Conservation (phyloP, 1,140 invertebrate genomes). For the Rhynchophorus ferrugineus region DNA sequence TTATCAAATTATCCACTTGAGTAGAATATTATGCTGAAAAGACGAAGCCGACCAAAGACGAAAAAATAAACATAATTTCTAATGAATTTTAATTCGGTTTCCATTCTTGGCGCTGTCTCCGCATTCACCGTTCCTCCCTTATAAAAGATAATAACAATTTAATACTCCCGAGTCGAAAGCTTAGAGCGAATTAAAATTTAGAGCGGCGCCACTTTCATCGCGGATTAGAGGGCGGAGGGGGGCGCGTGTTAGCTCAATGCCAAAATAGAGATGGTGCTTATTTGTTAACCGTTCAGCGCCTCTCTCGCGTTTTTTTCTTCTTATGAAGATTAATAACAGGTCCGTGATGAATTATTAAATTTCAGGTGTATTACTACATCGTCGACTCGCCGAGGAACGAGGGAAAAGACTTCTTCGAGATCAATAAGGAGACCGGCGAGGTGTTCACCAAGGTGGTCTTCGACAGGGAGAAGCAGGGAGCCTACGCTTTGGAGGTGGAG, state of each 20-base stretch:
- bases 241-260: no score
- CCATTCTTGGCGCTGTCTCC: slow-evolving; percentile 2
- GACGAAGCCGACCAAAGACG: no score
- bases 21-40: no score
- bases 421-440: slow-evolving; percentile 87
- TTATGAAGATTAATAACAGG: no score
- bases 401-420: slow-evolving; percentile 90
- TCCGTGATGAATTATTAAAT: slow-evolving; percentile 9
- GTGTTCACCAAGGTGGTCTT: slow-evolving; percentile 91
- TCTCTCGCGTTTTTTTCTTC: no score
- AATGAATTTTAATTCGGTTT: slow-evolving; percentile 16
- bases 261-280: no score
- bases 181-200: slow-evolving; percentile 17
- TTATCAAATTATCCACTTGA: no score
- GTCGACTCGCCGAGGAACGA: slow-evolving; percentile 83
- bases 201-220: not conserved
- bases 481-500: slow-evolving; percentile 89
- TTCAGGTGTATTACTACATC: slow-evolving; percentile 81
- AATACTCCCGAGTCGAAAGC: slow-evolving; percentile 6
- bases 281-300: no score
- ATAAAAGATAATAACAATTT: slow-evolving; percentile 12
- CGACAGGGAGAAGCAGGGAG: slow-evolving; percentile 89
- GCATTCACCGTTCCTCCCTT: not conserved
- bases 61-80: slow-evolving; percentile 10
- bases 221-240: not conserved